Evolutionary conservation across 1,140 invertebrate genomes (phyloP).

Genomic region (Temnothorax nylanderi): DNA sequence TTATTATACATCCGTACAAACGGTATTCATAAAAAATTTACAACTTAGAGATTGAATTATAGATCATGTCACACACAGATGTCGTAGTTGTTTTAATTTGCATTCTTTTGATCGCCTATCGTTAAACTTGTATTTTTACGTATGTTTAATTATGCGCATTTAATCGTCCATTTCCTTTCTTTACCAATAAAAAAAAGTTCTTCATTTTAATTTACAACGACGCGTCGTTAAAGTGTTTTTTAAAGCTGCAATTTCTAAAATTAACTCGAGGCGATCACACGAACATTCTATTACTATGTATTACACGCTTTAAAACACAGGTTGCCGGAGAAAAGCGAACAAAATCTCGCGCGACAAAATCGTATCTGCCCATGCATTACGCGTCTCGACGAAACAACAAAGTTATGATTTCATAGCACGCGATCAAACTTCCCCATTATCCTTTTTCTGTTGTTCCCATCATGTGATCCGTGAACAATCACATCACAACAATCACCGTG

Average conservation of each 20-base stretch:
- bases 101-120: neutral
- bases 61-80: neutral
- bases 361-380: conserved; percentile 16
- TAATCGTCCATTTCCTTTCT: neutral
- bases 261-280: neutral
- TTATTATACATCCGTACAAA: neutral
- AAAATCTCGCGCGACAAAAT: conserved; percentile 43
- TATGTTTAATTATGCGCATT: neutral
- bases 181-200: neutral
- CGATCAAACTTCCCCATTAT: neutral
- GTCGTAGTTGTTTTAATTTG: neutral
- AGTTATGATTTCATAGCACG: conserved; percentile 43
- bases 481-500: too few relatives aligned
- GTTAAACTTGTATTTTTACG: neutral
- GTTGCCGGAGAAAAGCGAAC: neutral
- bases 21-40: neutral
- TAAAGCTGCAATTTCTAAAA: conserved; percentile 30
- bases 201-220: neutral
- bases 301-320: conserved; percentile 13
- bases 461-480: neutral
- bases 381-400: conserved; percentile 4
- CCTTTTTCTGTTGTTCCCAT: neutral
- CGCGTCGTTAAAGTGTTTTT: conserved; percentile 22
- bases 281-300: conserved; percentile 3
- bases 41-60: neutral